phyloP scores from a whole-genome alignment of 92 coral and sea anemone genomes.

The Parazoanthus swiftii region DNA sequence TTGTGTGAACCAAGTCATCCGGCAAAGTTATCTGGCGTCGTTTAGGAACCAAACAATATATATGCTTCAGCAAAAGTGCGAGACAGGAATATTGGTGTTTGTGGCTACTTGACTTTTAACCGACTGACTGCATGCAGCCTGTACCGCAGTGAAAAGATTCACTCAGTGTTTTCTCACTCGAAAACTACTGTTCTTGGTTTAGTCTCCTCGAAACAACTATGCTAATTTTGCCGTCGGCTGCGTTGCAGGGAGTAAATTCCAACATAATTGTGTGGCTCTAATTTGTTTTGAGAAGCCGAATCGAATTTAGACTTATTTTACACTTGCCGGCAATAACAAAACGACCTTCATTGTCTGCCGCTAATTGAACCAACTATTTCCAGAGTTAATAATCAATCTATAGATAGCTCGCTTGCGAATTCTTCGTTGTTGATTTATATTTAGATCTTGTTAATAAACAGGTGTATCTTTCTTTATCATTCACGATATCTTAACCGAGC shows the following conservation, averaged over 20 bases:
- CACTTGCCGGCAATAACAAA: constrained; percentile 11
- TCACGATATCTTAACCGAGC: background rate
- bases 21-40: background rate
- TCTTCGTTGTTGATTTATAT: constrained; percentile 19
- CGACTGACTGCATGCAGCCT: background rate
- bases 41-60: background rate
- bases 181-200: background rate
- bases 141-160: background rate
- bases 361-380: constrained; percentile 25
- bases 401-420: constrained; percentile 14
- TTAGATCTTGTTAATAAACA: constrained; percentile 22
- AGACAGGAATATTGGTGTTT: background rate
- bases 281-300: constrained; percentile 28
- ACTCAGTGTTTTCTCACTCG: background rate
- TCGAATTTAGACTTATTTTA: constrained; percentile 6
- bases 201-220: background rate
- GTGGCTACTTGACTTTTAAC: background rate
- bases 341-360: constrained; percentile 16
- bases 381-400: constrained; percentile 17
- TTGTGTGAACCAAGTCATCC: background rate
- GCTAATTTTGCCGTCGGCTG: constrained; percentile 6
- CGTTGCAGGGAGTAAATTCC: constrained; percentile 8
- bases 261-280: background rate
- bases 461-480: constrained; percentile 4
- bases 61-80: background rate